These are phyloP conservation scores for Dicentrarchus labrax DNA, from an alignment of 2,113 vertebrate species.

Conservation along the genomic window DNA sequence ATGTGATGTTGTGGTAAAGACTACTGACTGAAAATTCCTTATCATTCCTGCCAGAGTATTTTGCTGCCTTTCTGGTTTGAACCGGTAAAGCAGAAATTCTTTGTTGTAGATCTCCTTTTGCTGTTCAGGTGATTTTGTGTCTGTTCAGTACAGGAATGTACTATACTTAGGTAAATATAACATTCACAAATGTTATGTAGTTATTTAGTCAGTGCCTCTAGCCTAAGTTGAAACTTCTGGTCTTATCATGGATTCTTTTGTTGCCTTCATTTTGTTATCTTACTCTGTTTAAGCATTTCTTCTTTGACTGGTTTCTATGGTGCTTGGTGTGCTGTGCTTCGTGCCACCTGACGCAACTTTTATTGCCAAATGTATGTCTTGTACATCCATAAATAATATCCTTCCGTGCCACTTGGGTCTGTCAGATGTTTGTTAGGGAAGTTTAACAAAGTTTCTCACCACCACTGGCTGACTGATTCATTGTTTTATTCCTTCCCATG, in stretches of 20 bases:
- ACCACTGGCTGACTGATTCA: no score
- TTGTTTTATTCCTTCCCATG: no score
- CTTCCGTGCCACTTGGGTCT: no score
- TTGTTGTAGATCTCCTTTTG: not conserved
- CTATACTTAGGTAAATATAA: not conserved
- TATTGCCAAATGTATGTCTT: not conserved
- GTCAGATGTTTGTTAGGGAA: no score
- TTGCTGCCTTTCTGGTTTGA: slow-evolving; percentile 7
- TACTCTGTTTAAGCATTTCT: not conserved
- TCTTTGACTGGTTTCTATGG: not conserved
- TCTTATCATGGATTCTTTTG: not conserved
- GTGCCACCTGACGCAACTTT: not conserved
- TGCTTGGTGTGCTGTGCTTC: not conserved
- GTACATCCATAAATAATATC: no score
- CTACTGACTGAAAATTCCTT: slow-evolving; percentile 37
- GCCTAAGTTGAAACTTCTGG: not conserved
- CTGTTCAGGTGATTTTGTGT: slow-evolving; percentile 13
- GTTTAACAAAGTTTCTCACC: no score
- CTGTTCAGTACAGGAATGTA: not conserved
- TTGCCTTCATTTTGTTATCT: not conserved
- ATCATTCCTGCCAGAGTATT: slow-evolving; percentile 39
- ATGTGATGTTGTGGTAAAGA: slow-evolving; percentile 30
- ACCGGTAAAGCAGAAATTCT: not conserved
- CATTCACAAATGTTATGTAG: not conserved
- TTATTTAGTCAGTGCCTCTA: not conserved